These are phyloP conservation scores for Callimorpha dominula DNA, from an alignment of 2,888 invertebrate species.

Conservation along the genomic window DNA sequence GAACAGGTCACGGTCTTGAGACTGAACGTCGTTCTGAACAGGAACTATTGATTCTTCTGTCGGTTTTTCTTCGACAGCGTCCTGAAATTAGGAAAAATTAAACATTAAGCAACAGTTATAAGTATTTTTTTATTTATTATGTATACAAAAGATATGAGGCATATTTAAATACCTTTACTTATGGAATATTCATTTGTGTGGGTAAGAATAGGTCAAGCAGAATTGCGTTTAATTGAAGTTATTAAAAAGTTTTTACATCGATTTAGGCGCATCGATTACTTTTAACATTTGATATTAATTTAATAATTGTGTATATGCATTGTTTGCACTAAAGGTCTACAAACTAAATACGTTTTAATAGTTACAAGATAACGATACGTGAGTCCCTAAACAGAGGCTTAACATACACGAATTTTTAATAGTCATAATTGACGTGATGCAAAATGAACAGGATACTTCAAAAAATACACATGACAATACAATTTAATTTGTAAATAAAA, in stretches of 20 bases:
- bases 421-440: not conserved
- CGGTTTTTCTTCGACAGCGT: constrained; percentile 68
- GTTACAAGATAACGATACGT: not conserved
- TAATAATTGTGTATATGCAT: not conserved
- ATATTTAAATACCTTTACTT: not conserved
- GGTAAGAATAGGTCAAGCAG: not conserved
- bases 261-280: not conserved
- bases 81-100: constrained; percentile 68
- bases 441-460: not conserved
- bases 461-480: not conserved
- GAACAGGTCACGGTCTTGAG: constrained; percentile 88
- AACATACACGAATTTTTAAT: not conserved
- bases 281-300: too few species aligned
- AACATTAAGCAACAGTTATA: not conserved
- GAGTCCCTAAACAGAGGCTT: not conserved
- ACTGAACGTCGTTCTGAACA: constrained; percentile 75
- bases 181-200: not conserved
- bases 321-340: not conserved
- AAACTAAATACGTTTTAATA: not conserved
- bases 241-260: not conserved
- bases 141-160: not conserved
- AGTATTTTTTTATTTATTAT: not conserved
- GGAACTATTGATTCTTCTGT: constrained; percentile 67
- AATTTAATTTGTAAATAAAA: not conserved
- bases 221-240: not conserved